Conservation (phyloP, 2,888 invertebrate genomes). For the Phoenoteleia sp. region DNA sequence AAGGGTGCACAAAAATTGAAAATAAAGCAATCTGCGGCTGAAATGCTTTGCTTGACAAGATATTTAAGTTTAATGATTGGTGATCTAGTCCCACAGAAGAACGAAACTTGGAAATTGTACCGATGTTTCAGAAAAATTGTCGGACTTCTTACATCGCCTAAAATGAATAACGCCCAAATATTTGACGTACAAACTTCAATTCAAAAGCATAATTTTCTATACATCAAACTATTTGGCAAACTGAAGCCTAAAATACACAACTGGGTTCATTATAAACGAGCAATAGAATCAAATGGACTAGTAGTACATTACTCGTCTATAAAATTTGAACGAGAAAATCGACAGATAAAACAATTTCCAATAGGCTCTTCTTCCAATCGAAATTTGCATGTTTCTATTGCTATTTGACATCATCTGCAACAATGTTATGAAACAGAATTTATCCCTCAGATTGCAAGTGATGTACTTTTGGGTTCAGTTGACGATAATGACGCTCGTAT, state of each 20-base stretch:
- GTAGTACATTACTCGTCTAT: conserved; percentile 14
- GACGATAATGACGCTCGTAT: too few relatives aligned
- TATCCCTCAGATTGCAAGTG: too few relatives aligned
- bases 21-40: conserved; percentile 25
- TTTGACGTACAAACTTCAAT: not conserved
- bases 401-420: conserved; percentile 27
- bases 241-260: conserved; percentile 56
- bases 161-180: not conserved
- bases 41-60: conserved; percentile 12
- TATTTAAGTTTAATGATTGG: conserved; percentile 31
- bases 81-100: not conserved
- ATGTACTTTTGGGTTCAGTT: too few relatives aligned
- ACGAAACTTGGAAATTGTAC: conserved; percentile 12
- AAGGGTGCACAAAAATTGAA: conserved; percentile 22
- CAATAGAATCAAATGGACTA: conserved; percentile 10
- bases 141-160: conserved; percentile 19
- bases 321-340: conserved; percentile 31
- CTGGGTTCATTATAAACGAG: conserved; percentile 36
- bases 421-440: too few relatives aligned
- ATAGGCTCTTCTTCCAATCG: not conserved
- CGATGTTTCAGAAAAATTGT: not conserved
- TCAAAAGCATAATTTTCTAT: conserved; percentile 40
- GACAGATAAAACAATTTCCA: not conserved
- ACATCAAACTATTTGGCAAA: conserved; percentile 43
- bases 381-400: conserved; percentile 16